Evolutionary conservation across 2,888 invertebrate species (phyloP).

Genomic region (Calephelis perditalis): DNA sequence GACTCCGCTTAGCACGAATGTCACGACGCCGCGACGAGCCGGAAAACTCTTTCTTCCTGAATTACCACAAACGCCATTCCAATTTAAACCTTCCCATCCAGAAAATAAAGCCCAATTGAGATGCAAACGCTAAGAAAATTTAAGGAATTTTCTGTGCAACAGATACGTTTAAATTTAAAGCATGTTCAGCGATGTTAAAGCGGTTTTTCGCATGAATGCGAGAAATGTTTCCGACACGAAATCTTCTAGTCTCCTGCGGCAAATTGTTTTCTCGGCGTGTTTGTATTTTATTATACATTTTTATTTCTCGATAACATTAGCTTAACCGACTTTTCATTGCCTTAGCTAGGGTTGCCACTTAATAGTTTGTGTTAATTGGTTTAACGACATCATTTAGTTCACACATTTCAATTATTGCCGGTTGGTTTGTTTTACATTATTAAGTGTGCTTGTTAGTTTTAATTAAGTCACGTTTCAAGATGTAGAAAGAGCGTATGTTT

Average conservation of each 20-base stretch:
- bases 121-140: slow-evolving; percentile 46
- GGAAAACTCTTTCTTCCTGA: slow-evolving; percentile 77
- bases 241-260: slow-evolving; percentile 76
- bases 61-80: slow-evolving; percentile 45
- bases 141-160: slow-evolving; percentile 65
- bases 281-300: slow-evolving; percentile 79
- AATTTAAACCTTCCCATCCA: slow-evolving; percentile 41
- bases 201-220: slow-evolving; percentile 33
- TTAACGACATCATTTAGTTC: slow-evolving; percentile 13
- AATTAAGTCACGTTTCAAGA: slow-evolving; percentile 8
- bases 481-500: too few relatives aligned
- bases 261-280: slow-evolving; percentile 77
- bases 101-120: slow-evolving; percentile 39
- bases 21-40: slow-evolving; percentile 74
- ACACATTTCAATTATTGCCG: slow-evolving; percentile 10
- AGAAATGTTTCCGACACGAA: slow-evolving; percentile 54
- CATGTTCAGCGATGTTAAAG: slow-evolving; percentile 37
- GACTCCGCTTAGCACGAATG: slow-evolving; percentile 74
- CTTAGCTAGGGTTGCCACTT: slow-evolving; percentile 64
- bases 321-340: slow-evolving; percentile 79
- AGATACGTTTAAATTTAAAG: slow-evolving; percentile 41
- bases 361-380: slow-evolving; percentile 24
- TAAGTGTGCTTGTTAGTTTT: slow-evolving; percentile 1
- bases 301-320: slow-evolving; percentile 79
- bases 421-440: neutral